A percentile compares a stretch with the other conserved stretches of the same genome.
These are phyloP conservation scores for Bujurquina vittata DNA, from an alignment of 2,113 vertebrate species.

Conservation along the genomic window DNA sequence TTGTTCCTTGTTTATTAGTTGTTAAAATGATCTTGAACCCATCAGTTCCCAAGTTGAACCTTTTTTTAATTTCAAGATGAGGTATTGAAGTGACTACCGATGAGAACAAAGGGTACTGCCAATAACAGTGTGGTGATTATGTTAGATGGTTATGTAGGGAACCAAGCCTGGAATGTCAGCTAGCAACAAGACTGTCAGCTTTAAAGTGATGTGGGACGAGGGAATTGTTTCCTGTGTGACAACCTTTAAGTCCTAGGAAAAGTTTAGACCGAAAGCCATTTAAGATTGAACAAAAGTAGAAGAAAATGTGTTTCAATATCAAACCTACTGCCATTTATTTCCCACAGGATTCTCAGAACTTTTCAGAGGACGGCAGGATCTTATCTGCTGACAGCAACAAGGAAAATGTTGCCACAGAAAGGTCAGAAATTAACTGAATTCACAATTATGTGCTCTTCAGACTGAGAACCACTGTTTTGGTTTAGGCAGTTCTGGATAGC, in stretches of 20 bases:
- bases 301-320: neutral
- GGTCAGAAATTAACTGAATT: constrained; percentile 17
- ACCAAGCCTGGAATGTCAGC: neutral
- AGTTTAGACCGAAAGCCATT: neutral
- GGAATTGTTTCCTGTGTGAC: neutral
- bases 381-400: neutral
- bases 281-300: neutral
- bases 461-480: neutral
- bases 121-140: neutral
- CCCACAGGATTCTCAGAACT: constrained; percentile 24
- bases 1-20: no score
- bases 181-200: neutral
- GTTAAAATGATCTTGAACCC: no score
- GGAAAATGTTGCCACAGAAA: constrained; percentile 3
- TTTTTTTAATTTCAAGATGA: neutral
- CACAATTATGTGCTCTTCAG: neutral
- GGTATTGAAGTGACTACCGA: no score
- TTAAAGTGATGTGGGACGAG: neutral
- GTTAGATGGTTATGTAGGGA: neutral
- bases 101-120: no score
- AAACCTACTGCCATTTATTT: neutral
- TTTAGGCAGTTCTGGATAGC: neutral
- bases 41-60: neutral
- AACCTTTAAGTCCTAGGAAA: neutral
- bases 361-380: neutral